Conservation (phyloP, 2,797 vertebrate species). For the Hydrolagus colliei region DNA sequence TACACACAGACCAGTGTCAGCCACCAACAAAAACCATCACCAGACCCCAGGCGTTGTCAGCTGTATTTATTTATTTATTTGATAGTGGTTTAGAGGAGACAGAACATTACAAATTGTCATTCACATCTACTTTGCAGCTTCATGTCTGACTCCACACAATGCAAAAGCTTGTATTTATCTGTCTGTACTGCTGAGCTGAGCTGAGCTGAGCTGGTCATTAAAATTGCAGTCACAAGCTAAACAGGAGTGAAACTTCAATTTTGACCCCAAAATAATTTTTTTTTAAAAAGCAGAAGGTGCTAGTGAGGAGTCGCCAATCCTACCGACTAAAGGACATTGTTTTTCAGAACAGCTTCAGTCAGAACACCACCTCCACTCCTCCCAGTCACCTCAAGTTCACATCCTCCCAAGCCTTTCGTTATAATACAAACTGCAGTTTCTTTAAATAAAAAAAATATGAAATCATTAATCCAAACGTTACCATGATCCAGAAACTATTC, state of each 20-base stretch:
- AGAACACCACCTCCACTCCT: not conserved
- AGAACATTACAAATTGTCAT: slow-evolving; percentile 22
- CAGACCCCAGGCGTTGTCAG: too few species aligned
- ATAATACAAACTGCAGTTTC: not conserved
- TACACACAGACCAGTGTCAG: too few species aligned
- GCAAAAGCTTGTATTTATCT: too few species aligned
- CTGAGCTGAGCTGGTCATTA: not conserved
- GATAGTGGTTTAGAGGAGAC: too few species aligned
- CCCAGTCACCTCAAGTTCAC: not conserved
- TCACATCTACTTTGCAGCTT: slow-evolving; percentile 30
- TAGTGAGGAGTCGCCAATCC: not conserved
- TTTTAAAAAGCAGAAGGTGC: too few species aligned
- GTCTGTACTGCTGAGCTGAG: too few species aligned
- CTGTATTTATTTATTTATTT: too few species aligned
- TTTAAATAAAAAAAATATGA: slow-evolving; percentile 26
- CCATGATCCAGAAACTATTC: slow-evolving; percentile 1
- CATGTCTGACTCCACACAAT: slow-evolving; percentile 9
- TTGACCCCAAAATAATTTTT: not conserved
- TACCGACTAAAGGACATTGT: not conserved
- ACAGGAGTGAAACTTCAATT: not conserved
- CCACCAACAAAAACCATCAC: too few species aligned
- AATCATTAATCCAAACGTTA: not conserved
- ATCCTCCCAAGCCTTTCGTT: not conserved
- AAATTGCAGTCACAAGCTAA: not conserved
- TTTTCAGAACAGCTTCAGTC: slow-evolving; percentile 21